These are phyloP conservation scores for Marisa cornuarietis DNA, from an alignment of 1,140 invertebrate species.

Conservation along the genomic window DNA sequence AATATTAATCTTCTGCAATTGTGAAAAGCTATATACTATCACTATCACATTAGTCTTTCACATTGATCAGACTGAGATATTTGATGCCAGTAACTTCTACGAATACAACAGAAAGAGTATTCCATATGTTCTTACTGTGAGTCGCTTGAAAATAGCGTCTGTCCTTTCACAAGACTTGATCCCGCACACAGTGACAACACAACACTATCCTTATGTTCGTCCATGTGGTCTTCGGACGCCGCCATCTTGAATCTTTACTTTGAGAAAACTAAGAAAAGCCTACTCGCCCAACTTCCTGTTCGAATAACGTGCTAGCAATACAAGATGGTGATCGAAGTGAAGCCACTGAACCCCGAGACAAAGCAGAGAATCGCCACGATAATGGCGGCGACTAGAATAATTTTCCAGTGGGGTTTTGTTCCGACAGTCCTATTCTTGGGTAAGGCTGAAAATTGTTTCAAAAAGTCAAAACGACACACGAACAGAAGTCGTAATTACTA, in stretches of 20 bases:
- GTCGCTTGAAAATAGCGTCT: constrained; percentile 31
- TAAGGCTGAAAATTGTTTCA: constrained; percentile 3
- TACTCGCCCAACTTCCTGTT: too few species aligned
- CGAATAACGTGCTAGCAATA: not conserved
- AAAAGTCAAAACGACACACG: not conserved
- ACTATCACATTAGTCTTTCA: not conserved
- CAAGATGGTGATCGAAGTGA: constrained; percentile 17
- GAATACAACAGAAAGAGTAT: not conserved
- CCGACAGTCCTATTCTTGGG: constrained; percentile 32
- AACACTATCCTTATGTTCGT: constrained; percentile 16
- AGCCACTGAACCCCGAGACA: constrained; percentile 23
- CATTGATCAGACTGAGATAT: not conserved
- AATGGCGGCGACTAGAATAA: constrained; percentile 4
- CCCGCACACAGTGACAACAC: constrained; percentile 34
- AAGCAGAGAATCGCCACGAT: constrained; percentile 29
- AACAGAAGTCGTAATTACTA: too few species aligned
- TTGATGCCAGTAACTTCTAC: not conserved
- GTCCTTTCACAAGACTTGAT: constrained; percentile 32
- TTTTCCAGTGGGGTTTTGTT: constrained; percentile 32
- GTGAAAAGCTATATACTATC: not conserved
- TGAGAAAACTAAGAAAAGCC: not conserved
- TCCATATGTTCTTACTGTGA: constrained; percentile 6
- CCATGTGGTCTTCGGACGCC: constrained; percentile 26
- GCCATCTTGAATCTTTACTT: constrained; percentile 26
- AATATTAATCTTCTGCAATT: not conserved